Conservation (phyloP, 2,797 vertebrate genomes). For the Pangasius macronema region DNA sequence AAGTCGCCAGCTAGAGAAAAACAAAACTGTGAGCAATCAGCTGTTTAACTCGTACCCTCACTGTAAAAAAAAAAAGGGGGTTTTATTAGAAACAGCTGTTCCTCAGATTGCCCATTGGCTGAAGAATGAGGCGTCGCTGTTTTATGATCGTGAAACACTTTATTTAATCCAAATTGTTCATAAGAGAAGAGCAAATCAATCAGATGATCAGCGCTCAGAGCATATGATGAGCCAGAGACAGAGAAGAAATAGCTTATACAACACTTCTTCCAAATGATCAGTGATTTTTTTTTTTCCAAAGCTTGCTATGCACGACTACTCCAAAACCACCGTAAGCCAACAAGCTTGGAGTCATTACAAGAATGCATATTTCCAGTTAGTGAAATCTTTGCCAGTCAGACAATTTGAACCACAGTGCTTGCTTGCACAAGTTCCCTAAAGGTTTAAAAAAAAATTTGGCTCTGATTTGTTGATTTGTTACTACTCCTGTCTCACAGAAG, state of each 20-base stretch:
- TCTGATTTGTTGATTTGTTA: slow-evolving; percentile 62
- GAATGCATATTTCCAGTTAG: slow-evolving; percentile 67
- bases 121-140: slow-evolving; percentile 26
- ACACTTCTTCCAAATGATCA: slow-evolving; percentile 8
- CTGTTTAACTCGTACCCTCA: slow-evolving; percentile 17
- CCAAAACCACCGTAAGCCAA: slow-evolving; percentile 64
- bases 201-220: not conserved
- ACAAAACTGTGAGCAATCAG: slow-evolving; percentile 23
- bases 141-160: slow-evolving; percentile 28
- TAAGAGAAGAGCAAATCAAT: slow-evolving; percentile 16
- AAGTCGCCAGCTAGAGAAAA: not conserved
- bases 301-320: slow-evolving; percentile 57
- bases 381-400: slow-evolving; percentile 37
- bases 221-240: not conserved
- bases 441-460: slow-evolving; percentile 58
- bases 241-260: not conserved
- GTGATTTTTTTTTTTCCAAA: slow-evolving; percentile 4
- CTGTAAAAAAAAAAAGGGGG: not conserved
- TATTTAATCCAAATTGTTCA: slow-evolving; percentile 24
- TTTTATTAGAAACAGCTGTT: slow-evolving; percentile 38
- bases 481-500: slow-evolving; percentile 69
- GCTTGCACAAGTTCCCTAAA: slow-evolving; percentile 37
- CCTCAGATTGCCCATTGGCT: slow-evolving; percentile 12
- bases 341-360: slow-evolving; percentile 72
- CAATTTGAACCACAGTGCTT: slow-evolving; percentile 23